Conservation (phyloP, 2,888 invertebrate genomes). For the Archaeoteleia sp. region DNA sequence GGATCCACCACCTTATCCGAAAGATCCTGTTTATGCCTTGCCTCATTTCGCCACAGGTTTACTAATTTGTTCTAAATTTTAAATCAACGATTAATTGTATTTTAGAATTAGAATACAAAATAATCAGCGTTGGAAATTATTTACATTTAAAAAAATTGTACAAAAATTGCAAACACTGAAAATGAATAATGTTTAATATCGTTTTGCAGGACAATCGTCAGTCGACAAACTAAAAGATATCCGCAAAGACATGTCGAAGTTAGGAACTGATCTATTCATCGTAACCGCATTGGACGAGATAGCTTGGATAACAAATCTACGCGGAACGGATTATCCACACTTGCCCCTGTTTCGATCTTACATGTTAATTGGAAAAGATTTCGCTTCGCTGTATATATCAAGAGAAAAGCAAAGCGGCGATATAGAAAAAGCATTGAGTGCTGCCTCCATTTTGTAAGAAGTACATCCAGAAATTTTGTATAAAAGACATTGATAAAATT, state of each 20-base stretch:
- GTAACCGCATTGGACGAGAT: conserved; percentile 75
- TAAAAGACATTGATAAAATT: too few relatives aligned
- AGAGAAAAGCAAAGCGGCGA: conserved; percentile 74
- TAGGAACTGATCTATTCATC: conserved; percentile 67
- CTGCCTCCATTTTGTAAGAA: conserved; percentile 29
- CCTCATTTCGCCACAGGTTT: conserved; percentile 65
- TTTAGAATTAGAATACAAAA: too few relatives aligned
- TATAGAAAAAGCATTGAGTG: conserved; percentile 30
- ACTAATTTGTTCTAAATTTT: background rate
- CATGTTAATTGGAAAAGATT: conserved; percentile 58
- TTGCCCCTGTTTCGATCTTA: conserved; percentile 72
- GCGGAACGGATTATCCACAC: conserved; percentile 75
- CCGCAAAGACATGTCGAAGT: conserved; percentile 49
- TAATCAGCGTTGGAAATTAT: too few relatives aligned
- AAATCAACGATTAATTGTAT: too few relatives aligned
- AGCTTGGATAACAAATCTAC: conserved; percentile 76
- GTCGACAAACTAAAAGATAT: conserved; percentile 54
- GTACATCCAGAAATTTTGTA: background rate
- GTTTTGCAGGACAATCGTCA: conserved; percentile 53
- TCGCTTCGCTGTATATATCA: conserved; percentile 52
- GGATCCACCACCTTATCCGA: conserved; percentile 68
- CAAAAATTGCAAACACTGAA: too few relatives aligned
- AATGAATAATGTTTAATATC: too few relatives aligned
- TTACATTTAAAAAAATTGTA: too few relatives aligned
- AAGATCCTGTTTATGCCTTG: conserved; percentile 67